phyloP scores from a whole-genome alignment of 2,113 vertebrate genomes.

The Gymnogyps californianus region DNA sequence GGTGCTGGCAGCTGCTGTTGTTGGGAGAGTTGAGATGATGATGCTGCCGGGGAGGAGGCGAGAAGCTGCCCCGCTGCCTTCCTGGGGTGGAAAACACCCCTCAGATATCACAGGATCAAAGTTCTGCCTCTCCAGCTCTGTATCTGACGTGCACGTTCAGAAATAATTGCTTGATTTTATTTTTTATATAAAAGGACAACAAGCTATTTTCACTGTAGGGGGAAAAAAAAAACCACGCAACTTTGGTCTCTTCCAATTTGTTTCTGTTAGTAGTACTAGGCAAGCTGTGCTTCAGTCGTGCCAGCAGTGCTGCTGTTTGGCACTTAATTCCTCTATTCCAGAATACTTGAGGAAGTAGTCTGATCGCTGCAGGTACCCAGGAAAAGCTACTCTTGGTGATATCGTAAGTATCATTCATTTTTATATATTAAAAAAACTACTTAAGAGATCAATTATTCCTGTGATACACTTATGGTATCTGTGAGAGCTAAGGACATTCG shows the following conservation, averaged over 20 bases:
- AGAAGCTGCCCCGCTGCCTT: background rate
- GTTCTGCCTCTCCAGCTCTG: background rate
- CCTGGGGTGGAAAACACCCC: background rate
- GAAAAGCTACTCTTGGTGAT: background rate
- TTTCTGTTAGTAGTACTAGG: background rate
- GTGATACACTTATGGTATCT: background rate
- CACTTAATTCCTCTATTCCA: background rate
- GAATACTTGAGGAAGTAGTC: too few relatives aligned
- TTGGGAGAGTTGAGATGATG: background rate
- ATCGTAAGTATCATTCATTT: background rate
- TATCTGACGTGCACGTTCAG: background rate
- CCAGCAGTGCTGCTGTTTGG: background rate
- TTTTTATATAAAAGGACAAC: too few relatives aligned
- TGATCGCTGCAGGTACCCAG: background rate
- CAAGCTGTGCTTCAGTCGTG: too few relatives aligned
- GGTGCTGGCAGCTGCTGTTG: fast-evolving
- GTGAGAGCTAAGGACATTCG: background rate
- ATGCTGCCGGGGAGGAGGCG: background rate
- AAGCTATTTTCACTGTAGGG: background rate
- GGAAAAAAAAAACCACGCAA: too few relatives aligned
- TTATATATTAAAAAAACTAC: background rate
- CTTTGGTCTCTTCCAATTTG: background rate
- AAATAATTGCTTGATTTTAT: background rate
- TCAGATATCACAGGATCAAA: background rate
- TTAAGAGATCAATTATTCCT: background rate